A percentile compares a stretch with the other conserved stretches of the same genome.
Conservation (phyloP, 2,797 vertebrate species). For the Periparus ater region DNA sequence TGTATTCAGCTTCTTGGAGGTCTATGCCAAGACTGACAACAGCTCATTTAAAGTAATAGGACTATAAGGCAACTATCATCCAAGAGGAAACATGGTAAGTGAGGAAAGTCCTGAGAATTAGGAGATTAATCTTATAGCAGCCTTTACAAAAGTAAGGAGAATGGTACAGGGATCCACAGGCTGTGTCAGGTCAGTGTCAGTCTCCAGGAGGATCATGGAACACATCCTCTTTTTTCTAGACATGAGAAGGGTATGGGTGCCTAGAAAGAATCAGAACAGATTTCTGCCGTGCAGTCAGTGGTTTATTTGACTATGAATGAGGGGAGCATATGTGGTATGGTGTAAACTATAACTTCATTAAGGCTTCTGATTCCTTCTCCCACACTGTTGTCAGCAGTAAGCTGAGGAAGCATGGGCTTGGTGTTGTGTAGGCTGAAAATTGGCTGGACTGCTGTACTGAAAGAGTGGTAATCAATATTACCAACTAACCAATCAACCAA, state of each 20-base stretch:
- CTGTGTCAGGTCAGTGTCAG: not conserved
- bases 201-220: not conserved
- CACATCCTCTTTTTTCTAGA: not conserved
- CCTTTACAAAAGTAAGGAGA: not conserved
- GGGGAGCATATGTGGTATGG: not conserved
- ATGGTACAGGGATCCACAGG: not conserved
- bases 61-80: not conserved
- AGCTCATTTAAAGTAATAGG: not conserved
- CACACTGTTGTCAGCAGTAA: not conserved
- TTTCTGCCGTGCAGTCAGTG: not conserved
- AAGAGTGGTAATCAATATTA: not conserved
- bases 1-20: not conserved
- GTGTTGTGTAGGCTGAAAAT: not conserved
- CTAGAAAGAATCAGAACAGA: not conserved
- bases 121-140: not conserved
- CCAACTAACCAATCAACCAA: not conserved
- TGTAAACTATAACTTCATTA: not conserved
- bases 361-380: not conserved
- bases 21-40: not conserved
- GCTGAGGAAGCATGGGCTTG: not conserved
- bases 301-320: not conserved
- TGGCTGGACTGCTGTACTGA: not conserved
- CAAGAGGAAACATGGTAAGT: no score
- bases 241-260: not conserved
- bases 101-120: not conserved